Evolutionary conservation across 1,140 invertebrate species (phyloP), one percentile per base, ranked within the genome.

Genomic region (Aphidius ervi): DNA sequence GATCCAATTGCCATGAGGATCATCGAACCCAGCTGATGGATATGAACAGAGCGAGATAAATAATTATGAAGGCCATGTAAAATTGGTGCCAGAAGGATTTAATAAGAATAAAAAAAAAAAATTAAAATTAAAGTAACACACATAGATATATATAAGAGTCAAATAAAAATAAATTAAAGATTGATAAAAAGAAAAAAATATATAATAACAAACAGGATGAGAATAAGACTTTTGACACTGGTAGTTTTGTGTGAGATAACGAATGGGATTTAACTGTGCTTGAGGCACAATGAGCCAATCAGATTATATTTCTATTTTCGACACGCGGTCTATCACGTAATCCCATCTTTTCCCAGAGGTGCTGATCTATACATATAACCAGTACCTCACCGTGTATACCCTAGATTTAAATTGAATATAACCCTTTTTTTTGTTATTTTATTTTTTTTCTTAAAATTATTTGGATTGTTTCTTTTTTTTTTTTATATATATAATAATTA

Each of bases 231-330:
- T 16, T 31, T 40, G 49, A 59, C 23, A 31, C 23, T 31, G 23
- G 23, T 31, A 31, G 23, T 31, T 31, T 31, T 31, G 23, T 31
- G 2, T 31, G 49, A 56, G 52, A 64, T 55, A 64, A 49, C 61
- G 39, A 20, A 31, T 46, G 58, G 58, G 49, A 57, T 16, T 31
- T 53, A 65, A 65, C 74, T 69, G 73, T 68, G 74, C 75, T 77
- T 64, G 59, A 59, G 75, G 75, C 75, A 76, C 75, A 78, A 78
- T 78, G 72, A 79, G 75, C 74, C 77, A 77, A 79, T 78, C 77
- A 77, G 77, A 79, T 79, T 79, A 79, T 79, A 79, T 78, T 79
- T 79, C 77, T 79, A 79, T 79, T 79, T 79, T 79, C 77, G 77
- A 78, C 76, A 77, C 75, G 72, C 73, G 68, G 71, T 69, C 68